Base-by-base conservation (phyloP, 2,797 vertebrate species). In the Melanotaenia maccullochi region DNA sequence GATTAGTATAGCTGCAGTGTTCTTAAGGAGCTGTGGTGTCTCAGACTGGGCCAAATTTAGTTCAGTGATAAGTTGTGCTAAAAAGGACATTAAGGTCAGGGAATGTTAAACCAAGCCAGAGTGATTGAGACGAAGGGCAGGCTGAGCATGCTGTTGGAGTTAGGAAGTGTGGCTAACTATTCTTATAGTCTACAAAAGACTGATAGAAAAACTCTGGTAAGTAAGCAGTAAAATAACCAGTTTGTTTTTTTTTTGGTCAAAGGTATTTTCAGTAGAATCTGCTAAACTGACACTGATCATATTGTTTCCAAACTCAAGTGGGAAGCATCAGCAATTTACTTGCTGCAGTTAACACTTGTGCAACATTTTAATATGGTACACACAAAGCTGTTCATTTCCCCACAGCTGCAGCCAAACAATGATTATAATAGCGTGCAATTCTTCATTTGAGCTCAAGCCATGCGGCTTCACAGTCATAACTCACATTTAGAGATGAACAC, bases 1-100 rank as follows among this genome's bases (percentile, higher is more conserved):
- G 69, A 86, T 91, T 84, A 89, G 75, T 76, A 83, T 63, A 82
- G 79, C 75, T 79, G 75, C 70, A 76, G 74, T 84, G 60, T 75
- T 82, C 77, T 57, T 79, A 32, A 84, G 81, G 76, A 86, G 68
- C 73, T 44, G 56, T 54, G 54, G 69, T 78, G 68, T 85, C 74
- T 82, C 28, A 1, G 28, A 79, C 83, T 49, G 47, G 52, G 73
- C 84, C 71, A 65, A 76, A 83, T 83, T 75, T 65, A 83, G 78
- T 77, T 84, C 67, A 59, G 65, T 75, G 76, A 87, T 82, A 87
- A 87, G 63, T 82, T 52, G 30, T 72, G 78, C 67, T 73, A 66
- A n/a, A 80, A 76, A 76, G 64, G 68, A 88, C 71, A 84, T 65
- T 52, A 59, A 90, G 83, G 84, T 85, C 82, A 82, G 47, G 66